Percentiles rank a stretch among this genome's conserved stretches.
Conservation (phyloP, 2,797 vertebrate genomes). For the Gymnopithys bicolor region DNA sequence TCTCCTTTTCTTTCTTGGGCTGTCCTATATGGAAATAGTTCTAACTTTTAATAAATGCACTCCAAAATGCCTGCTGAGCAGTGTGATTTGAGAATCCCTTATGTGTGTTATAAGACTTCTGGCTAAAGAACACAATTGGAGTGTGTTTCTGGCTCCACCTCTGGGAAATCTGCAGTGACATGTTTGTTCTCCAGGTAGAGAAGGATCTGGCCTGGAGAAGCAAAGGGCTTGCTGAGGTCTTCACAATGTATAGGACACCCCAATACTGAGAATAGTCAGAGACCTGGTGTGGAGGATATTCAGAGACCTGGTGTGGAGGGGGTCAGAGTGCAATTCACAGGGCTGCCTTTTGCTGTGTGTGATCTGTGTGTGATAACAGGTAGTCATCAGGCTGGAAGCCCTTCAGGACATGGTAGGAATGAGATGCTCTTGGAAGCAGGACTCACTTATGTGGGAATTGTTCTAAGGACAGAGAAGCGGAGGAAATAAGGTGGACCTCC, state of each 20-base stretch:
- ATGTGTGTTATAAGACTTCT: not conserved
- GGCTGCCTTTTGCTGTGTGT: no score
- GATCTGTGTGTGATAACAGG: not conserved
- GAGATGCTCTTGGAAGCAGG: not conserved
- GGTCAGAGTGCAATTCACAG: not conserved
- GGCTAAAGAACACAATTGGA: not conserved
- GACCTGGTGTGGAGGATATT: no score
- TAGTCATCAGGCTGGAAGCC: not conserved
- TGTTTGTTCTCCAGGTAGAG: not conserved
- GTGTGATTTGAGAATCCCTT: not conserved
- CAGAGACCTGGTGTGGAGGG: not conserved
- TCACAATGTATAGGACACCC: not conserved
- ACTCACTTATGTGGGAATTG: rapidly evolving
- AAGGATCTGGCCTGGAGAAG: not conserved
- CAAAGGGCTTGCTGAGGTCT: not conserved
- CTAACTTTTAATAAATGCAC: not conserved
- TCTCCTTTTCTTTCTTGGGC: not conserved
- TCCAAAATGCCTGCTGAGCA: not conserved
- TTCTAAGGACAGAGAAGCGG: not conserved
- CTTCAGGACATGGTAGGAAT: not conserved
- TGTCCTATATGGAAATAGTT: not conserved
- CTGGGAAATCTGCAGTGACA: not conserved
- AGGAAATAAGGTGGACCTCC: not conserved
- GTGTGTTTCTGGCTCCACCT: not conserved
- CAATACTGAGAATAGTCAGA: not conserved